Conservation (phyloP, 2,113 vertebrate species). For the Origma solitaria region DNA sequence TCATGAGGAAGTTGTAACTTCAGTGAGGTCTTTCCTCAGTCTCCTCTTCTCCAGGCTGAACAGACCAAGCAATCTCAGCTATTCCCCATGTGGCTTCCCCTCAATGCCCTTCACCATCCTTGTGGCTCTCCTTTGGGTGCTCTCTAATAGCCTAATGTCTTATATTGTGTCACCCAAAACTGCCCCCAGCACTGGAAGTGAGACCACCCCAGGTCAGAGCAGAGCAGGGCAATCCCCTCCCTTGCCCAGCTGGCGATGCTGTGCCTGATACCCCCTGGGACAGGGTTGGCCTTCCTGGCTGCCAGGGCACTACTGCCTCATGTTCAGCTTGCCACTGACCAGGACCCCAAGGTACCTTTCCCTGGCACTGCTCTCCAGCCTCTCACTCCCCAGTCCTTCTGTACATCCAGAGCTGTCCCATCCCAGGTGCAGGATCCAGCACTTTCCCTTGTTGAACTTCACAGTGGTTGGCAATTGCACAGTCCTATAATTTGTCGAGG, state of each 20-base stretch:
- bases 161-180: not conserved
- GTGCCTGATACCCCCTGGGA: not conserved
- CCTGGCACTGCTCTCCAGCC: fast-evolving
- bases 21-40: not conserved
- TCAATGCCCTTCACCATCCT: fast-evolving
- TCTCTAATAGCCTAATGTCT: not conserved
- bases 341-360: not conserved
- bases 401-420: not conserved
- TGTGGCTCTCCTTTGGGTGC: fast-evolving
- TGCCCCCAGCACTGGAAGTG: fast-evolving
- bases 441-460: not conserved
- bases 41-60: not conserved
- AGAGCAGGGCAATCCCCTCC: not conserved
- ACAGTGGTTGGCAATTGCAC: not conserved
- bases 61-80: not conserved
- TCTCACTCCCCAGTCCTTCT: not conserved
- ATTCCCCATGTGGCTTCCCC: fast-evolving
- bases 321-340: fast-evolving
- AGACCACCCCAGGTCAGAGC: fast-evolving
- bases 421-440: not conserved
- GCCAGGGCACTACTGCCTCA: not conserved
- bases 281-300: fast-evolving
- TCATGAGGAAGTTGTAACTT: not conserved
- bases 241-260: fast-evolving
- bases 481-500: not conserved